Evolutionary conservation across 2,113 vertebrate species (phyloP), one percentile per base, ranked within the genome.

Genomic region (Hirundichthys speculiger): DNA sequence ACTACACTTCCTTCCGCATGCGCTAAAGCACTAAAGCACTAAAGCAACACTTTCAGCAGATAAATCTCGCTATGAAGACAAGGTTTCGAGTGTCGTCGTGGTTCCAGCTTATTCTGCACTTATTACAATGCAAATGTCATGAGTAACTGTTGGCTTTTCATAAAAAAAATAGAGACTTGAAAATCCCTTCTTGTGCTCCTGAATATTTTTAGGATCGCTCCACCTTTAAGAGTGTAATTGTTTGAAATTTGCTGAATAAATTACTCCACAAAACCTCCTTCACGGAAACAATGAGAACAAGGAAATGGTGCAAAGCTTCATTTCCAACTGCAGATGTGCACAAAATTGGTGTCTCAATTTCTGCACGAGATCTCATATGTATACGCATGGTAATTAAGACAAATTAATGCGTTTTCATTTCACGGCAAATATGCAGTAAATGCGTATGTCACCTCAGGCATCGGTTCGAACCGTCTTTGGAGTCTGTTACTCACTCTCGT

Each of bases 91-190:
- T 87, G 82, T 85, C 84, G 81, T 77, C 72, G 65, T 75, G 58
- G 61, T 77, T 84, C 72, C 55, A 77, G 79, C 16, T 74, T 82
- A 81, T 84, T 82, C 75, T 18, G 50, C 77, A 65, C 70, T 88
- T 88, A 89, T 88, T 84, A 85, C 66, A 76, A 83, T 83, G 80
- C 79, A 79, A 86, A 84, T 86, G 80, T 86, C 81, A 75, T 45
- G 66, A 88, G 71, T 75, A 84, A 86, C 86, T 83, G 73, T 84
- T 88, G 80, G 82, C 74, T 89, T 89, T 89, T 80, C 83, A 90
- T 83, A 90, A 88, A 82, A 85, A n/a, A 89, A 84, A 83, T 78
- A 80, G 52, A 76, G 43, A 61, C 72, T 75, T 79, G 41, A n/a
- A 75, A 88, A 89, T 89, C 78, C 69, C 42, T 72, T 69, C 73